Conservation (phyloP, 2,797 vertebrate species). For the Dryobates pubescens region DNA sequence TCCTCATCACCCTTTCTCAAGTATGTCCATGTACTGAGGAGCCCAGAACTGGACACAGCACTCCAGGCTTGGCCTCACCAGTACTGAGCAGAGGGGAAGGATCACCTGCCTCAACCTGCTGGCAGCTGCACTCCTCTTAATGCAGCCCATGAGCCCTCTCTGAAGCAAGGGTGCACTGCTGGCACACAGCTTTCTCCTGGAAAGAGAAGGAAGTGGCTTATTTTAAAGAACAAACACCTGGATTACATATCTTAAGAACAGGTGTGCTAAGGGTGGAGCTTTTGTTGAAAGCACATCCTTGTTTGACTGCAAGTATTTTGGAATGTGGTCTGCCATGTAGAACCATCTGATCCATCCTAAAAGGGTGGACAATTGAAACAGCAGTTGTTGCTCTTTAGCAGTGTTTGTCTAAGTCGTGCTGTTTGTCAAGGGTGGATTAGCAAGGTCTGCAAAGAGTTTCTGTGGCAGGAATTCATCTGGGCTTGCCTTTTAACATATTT, state of each 20-base stretch:
- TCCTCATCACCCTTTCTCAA: neutral
- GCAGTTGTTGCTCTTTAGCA: neutral
- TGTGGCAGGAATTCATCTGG: neutral
- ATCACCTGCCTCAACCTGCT: neutral
- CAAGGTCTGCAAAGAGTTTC: neutral
- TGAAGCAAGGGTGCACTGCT: rapidly evolving
- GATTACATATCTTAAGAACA: neutral
- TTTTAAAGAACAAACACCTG: neutral
- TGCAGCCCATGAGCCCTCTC: neutral
- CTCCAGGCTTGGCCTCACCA: neutral
- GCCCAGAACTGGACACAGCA: neutral
- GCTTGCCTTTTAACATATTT: neutral
- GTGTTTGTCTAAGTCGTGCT: neutral
- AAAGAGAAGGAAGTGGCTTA: neutral
- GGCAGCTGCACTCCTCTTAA: neutral
- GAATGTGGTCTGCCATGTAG: neutral
- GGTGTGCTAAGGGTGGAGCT: neutral
- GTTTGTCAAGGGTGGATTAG: neutral
- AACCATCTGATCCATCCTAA: neutral
- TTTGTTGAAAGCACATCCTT: neutral
- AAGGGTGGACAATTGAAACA: neutral
- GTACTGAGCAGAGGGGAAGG: neutral
- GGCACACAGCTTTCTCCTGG: neutral
- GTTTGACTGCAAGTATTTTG: neutral
- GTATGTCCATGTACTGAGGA: neutral